A percentile compares a stretch with the other conserved stretches of the same genome.
Conservation (phyloP, 1,140 invertebrate genomes). For the Penaeus japonicus region DNA sequence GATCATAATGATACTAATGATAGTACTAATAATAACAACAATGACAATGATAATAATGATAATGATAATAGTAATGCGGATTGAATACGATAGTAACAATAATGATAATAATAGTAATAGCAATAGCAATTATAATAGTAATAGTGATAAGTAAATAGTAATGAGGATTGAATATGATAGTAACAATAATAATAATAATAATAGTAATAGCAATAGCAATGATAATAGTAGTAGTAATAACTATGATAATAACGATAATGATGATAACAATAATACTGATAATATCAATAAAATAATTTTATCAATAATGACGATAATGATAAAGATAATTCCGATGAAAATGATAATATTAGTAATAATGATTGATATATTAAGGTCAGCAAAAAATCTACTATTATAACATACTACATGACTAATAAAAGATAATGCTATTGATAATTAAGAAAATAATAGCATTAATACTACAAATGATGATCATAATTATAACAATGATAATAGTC, state of each 20-base stretch:
- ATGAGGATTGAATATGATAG: neutral
- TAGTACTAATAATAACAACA: neutral
- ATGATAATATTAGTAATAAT: neutral
- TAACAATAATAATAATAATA: neutral
- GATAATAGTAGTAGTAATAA: neutral
- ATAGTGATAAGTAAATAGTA: neutral
- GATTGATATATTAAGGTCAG: no score
- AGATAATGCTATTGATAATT: no score
- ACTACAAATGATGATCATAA: no score
- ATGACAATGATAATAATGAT: neutral
- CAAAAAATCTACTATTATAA: no score
- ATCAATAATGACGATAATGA: no score
- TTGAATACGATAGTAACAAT: neutral
- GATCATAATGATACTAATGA: no score
- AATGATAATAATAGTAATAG: neutral
- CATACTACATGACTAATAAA: no score
- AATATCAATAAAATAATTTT: neutral
- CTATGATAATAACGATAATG: conserved; percentile 1
- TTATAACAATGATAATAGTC: no score
- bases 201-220: neutral
- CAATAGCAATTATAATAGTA: neutral
- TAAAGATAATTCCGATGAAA: neutral
- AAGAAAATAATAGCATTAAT: no score
- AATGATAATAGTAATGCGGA: no score
- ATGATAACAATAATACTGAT: neutral